These are phyloP conservation scores for Pseudochirops cupreus DNA, from an alignment of 2,797 vertebrate species.

Conservation along the genomic window DNA sequence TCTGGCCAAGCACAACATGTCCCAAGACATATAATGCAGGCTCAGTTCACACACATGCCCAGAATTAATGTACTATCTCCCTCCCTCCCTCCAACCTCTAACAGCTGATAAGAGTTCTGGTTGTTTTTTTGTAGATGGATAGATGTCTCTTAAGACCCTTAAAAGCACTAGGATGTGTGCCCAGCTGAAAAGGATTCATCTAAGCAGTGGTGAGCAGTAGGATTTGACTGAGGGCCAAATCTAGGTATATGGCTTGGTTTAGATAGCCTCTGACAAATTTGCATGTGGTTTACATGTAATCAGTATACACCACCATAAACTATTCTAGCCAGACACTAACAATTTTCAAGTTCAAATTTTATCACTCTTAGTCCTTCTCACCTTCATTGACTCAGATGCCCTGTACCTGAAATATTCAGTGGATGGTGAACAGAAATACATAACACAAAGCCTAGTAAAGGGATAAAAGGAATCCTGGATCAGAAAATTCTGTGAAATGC, in stretches of 20 bases:
- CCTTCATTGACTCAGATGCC: neutral
- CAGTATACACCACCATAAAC: accelerated
- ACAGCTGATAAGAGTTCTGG: neutral
- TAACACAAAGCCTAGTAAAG: neutral
- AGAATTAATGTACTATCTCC: neutral
- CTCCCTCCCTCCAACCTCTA: neutral
- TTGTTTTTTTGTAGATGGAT: neutral
- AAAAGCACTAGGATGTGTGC: accelerated
- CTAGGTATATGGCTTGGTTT: accelerated
- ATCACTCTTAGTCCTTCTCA: neutral
- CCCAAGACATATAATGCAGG: neutral
- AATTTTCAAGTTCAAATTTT: neutral
- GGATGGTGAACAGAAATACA: neutral
- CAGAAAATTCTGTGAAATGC: neutral
- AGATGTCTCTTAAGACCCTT: neutral
- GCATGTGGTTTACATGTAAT: neutral
- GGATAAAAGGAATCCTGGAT: neutral
- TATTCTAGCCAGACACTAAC: neutral
- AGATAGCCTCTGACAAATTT: neutral
- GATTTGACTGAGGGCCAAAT: neutral
- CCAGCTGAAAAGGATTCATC: neutral
- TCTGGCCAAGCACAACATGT: neutral
- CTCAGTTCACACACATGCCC: neutral
- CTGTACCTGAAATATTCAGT: neutral
- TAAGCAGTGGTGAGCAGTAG: neutral